phyloP scores from a whole-genome alignment of 2,113 vertebrate genomes.

The Nibea albiflora region DNA sequence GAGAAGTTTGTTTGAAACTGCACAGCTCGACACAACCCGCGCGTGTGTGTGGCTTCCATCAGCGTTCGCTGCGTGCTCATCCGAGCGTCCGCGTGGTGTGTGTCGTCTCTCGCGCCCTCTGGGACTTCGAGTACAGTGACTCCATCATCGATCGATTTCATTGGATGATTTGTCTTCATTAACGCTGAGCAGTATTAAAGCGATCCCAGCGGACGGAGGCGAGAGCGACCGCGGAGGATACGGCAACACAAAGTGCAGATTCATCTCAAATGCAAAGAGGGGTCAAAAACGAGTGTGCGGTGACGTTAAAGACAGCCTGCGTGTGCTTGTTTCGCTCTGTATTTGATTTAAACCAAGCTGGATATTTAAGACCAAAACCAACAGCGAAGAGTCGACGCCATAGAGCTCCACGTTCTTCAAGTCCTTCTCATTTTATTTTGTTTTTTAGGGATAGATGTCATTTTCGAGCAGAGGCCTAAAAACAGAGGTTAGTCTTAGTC shows the following conservation, averaged over 20 bases:
- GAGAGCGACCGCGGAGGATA: constrained; percentile 13
- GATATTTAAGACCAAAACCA: not conserved
- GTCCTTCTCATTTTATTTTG: too few relatives aligned
- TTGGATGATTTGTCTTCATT: constrained; percentile 83
- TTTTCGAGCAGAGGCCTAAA: too few relatives aligned
- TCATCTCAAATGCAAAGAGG: constrained; percentile 62
- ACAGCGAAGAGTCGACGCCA: not conserved
- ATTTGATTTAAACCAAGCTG: constrained; percentile 30
- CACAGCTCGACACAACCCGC: constrained; percentile 2
- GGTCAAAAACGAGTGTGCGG: constrained; percentile 32
- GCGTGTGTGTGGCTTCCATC: not conserved
- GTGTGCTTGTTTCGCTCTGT: constrained; percentile 13
- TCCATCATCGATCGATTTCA: constrained; percentile 77
- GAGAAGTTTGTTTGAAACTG: constrained; percentile 13
- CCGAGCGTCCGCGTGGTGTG: not conserved
- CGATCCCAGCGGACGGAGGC: constrained; percentile 42
- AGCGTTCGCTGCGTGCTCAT: not conserved
- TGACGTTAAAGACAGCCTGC: constrained; percentile 39
- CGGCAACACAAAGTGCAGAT: constrained; percentile 42
- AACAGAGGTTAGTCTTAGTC: too few relatives aligned
- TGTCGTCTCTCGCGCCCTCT: not conserved
- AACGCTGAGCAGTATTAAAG: constrained; percentile 71
- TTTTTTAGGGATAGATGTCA: too few relatives aligned
- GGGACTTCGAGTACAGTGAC: constrained; percentile 53
- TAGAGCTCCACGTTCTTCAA: not conserved